Conservation (phyloP, 2,797 vertebrate species). For the Hippopotamyrus pictus region DNA sequence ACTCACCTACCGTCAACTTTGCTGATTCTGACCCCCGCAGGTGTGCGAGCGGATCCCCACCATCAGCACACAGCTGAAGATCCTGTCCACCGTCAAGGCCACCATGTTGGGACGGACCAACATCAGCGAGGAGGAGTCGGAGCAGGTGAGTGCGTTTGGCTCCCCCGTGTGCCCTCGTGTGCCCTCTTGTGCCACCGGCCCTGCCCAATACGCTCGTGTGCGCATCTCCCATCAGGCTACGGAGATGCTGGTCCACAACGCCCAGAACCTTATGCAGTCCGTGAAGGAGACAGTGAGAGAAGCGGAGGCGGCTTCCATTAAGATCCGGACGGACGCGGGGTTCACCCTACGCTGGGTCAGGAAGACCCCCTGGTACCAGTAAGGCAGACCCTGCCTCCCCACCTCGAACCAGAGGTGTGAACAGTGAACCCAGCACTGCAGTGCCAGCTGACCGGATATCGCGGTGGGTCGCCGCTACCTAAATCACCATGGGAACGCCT, state of each 20-base stretch:
- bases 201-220: not conserved
- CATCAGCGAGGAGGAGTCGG: conserved; percentile 95
- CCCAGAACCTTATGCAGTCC: conserved; percentile 98
- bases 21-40: conserved; percentile 47
- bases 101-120: conserved; percentile 98
- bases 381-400: conserved; percentile 38
- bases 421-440: conserved; percentile 24
- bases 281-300: conserved; percentile 98
- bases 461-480: not conserved
- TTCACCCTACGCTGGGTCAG: conserved; percentile 96
- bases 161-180: too few relatives aligned
- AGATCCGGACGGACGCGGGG: conserved; percentile 95
- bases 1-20: not conserved
- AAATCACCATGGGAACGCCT: not conserved
- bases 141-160: conserved; percentile 72
- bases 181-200: not conserved
- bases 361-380: conserved; percentile 99
- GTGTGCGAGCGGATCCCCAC: conserved; percentile 97
- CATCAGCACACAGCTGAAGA: conserved; percentile 97
- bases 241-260: conserved; percentile 97
- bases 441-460: conserved; percentile 15
- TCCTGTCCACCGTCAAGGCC: conserved; percentile 96
- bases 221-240: conserved; percentile 72
- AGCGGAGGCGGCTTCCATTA: conserved; percentile 96
- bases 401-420: not conserved